Evolutionary conservation across 2,888 invertebrate species (phyloP).

Genomic region (Synanthedon myopaeformis): DNA sequence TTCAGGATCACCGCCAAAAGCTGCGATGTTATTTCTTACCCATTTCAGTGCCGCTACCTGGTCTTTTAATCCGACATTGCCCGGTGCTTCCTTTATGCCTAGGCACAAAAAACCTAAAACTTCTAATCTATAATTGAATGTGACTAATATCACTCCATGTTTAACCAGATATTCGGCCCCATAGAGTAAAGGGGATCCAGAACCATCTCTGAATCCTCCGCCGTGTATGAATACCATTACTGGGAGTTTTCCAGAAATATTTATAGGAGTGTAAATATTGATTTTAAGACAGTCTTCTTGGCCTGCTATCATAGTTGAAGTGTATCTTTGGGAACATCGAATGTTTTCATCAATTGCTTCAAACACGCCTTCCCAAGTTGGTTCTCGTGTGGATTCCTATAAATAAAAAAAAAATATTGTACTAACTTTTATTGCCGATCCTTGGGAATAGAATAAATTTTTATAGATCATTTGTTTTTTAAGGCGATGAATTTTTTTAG

Average conservation of each 20-base stretch:
- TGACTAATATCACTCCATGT: slow-evolving; percentile 47
- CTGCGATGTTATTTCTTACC: slow-evolving; percentile 42
- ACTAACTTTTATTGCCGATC: no score
- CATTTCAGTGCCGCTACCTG: slow-evolving; percentile 50
- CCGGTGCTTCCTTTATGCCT: slow-evolving; percentile 50
- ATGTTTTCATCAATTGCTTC: slow-evolving; percentile 41
- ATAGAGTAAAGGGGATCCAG: slow-evolving; percentile 44
- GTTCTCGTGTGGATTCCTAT: slow-evolving; percentile 33
- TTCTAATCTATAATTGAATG: slow-evolving; percentile 54
- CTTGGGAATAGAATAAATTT: no score
- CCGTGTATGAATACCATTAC: slow-evolving; percentile 62
- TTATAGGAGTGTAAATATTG: slow-evolving; percentile 45
- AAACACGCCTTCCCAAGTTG: slow-evolving; percentile 37
- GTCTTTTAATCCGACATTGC: slow-evolving; percentile 55
- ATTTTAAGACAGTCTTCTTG: slow-evolving; percentile 47
- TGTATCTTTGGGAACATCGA: slow-evolving; percentile 45
- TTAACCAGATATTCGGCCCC: slow-evolving; percentile 45
- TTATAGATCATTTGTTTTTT: no score
- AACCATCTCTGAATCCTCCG: slow-evolving; percentile 54
- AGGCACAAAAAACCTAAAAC: slow-evolving; percentile 51
- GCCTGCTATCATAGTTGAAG: slow-evolving; percentile 27
- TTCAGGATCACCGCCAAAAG: slow-evolving; percentile 51
- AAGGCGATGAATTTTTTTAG: no score
- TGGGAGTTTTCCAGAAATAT: slow-evolving; percentile 17
- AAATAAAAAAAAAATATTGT: slow-evolving; percentile 11